These are phyloP conservation scores for Ladona fulva DNA, from an alignment of 1,140 invertebrate genomes.

Conservation along the genomic window DNA sequence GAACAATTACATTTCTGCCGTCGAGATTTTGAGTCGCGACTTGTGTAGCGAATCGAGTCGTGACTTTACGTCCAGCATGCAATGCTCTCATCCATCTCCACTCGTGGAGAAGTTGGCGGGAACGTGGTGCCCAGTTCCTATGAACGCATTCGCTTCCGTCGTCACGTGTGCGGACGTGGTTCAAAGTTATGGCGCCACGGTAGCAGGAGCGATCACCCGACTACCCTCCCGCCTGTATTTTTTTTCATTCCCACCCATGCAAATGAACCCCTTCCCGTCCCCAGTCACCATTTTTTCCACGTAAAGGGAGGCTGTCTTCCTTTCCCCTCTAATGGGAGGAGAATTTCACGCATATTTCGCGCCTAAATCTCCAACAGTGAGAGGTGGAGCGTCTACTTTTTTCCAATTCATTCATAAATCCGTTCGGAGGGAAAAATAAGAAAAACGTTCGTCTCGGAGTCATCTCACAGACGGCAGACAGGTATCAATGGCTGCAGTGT, in stretches of 20 bases:
- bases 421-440: neutral
- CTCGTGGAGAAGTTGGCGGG: neutral
- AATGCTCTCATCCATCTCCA: neutral
- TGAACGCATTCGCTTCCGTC: neutral
- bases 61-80: neutral
- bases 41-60: neutral
- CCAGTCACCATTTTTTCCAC: neutral
- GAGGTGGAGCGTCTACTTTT: neutral
- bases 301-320: neutral
- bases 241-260: no score
- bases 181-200: neutral
- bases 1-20: constrained; percentile 9
- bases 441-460: neutral
- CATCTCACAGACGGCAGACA: neutral
- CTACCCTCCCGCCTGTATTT: no score
- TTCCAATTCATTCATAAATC: constrained; percentile 3
- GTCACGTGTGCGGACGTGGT: neutral
- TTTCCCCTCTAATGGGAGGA: neutral
- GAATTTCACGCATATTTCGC: neutral
- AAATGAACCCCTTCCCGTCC: no score
- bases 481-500: neutral
- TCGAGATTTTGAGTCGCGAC: neutral
- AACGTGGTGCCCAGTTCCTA: neutral
- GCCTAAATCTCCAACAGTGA: no score
- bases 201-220: neutral